Evolutionary conservation across 2,113 vertebrate genomes (phyloP).

Genomic region (Ceratotherium simum): DNA sequence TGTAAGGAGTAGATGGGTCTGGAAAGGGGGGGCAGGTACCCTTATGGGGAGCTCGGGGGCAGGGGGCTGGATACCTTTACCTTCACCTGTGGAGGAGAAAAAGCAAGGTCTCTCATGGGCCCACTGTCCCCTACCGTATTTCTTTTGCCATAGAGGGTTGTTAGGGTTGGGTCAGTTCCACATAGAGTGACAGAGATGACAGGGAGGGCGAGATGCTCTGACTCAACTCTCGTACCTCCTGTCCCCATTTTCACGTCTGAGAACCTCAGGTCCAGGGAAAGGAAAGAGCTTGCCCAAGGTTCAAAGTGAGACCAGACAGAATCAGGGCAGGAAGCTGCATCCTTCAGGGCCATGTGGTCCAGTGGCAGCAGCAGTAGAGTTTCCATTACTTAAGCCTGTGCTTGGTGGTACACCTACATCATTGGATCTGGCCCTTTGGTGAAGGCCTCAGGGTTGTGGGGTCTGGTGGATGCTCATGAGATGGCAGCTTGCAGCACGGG

Average conservation of each 20-base stretch:
- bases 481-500: not conserved
- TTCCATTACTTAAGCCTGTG: not conserved
- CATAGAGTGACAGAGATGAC: not conserved
- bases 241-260: not conserved
- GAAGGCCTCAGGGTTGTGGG: not conserved
- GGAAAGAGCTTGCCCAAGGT: not conserved
- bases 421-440: fast-evolving
- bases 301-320: not conserved
- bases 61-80: not conserved
- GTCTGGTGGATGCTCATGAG: not conserved
- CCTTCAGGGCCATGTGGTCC: not conserved
- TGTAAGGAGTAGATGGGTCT: not conserved
- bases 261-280: not conserved
- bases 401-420: not conserved
- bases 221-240: not conserved
- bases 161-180: not conserved
- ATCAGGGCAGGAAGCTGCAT: not conserved
- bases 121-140: not conserved
- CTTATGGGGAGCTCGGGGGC: not conserved
- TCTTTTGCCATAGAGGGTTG: not conserved
- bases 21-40: not conserved
- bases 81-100: not conserved
- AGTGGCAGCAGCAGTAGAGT: not conserved
- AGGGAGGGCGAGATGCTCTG: no score
- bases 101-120: not conserved